phyloP scores from a whole-genome alignment of 2,113 vertebrate genomes.

The Gambusia affinis region DNA sequence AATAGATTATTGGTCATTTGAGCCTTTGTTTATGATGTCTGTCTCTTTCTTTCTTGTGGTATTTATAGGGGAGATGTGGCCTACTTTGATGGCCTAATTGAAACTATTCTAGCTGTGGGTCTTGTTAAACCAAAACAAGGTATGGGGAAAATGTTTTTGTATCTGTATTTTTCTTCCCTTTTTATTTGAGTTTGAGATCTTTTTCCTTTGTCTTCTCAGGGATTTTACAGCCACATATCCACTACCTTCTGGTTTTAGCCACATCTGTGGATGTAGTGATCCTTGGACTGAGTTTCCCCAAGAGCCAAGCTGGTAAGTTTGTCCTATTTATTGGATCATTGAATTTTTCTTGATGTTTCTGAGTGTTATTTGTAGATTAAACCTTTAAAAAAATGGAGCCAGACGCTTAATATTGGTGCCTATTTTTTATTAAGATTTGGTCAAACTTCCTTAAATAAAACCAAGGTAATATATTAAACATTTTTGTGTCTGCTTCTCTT shows the following conservation, averaged over 20 bases:
- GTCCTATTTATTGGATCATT: background rate
- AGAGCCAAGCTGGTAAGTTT: conserved; percentile 86
- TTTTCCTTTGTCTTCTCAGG: conserved; percentile 76
- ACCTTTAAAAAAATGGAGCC: background rate
- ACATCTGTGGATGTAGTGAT: conserved; percentile 97
- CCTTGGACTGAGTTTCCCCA: conserved; percentile 92
- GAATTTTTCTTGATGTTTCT: background rate
- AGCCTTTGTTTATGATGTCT: background rate
- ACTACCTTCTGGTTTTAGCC: conserved; percentile 91
- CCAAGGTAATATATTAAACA: background rate
- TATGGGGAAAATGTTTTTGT: conserved; percentile 45
- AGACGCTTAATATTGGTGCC: background rate
- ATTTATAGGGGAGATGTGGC: conserved; percentile 89
- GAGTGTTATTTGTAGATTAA: background rate
- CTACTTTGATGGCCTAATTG: conserved; percentile 97
- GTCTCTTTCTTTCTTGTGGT: background rate
- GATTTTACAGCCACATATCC: conserved; percentile 95
- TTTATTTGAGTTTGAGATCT: background rate
- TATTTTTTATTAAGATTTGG: background rate
- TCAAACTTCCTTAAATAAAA: background rate
- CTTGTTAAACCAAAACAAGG: conserved; percentile 95
- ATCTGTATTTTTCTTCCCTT: background rate
- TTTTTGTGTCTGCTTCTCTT: conserved; percentile 23
- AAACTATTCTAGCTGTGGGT: conserved; percentile 96
- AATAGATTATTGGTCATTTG: background rate